Percentiles rank a stretch among this genome's conserved stretches.
Conservation (phyloP, 2,888 invertebrate species). For the Rhyacophila evoluta region DNA sequence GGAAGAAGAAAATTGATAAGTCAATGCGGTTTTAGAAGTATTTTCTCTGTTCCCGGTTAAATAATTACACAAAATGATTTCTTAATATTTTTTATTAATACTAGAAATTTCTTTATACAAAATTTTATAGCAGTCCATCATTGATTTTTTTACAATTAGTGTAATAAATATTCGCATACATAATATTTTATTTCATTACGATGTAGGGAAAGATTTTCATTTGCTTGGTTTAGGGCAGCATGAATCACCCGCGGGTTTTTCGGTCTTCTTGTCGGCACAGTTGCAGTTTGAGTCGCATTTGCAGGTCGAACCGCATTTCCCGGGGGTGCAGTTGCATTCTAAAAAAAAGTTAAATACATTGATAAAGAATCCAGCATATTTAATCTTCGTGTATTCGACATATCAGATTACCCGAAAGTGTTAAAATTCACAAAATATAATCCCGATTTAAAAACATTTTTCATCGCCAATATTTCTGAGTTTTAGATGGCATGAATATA, state of each 20-base stretch:
- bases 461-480: no score
- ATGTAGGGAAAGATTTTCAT: neutral
- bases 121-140: neutral
- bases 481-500: no score
- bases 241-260: slow-evolving; percentile 59
- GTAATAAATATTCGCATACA: no score
- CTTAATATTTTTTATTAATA: slow-evolving; percentile 17
- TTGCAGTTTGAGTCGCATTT: slow-evolving; percentile 66
- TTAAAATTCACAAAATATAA: no score
- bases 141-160: neutral
- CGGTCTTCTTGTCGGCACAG: slow-evolving; percentile 58
- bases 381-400: no score
- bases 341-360: no score
- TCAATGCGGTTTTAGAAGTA: no score
- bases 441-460: no score
- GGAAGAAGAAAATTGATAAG: no score
- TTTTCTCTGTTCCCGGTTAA: no score
- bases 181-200: neutral
- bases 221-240: slow-evolving; percentile 55
- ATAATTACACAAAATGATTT: neutral
- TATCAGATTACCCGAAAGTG: no score
- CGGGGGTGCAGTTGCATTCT: slow-evolving; percentile 66
- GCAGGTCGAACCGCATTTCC: slow-evolving; percentile 64
- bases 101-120: neutral
- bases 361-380: no score